phyloP scores from a whole-genome alignment of 2,113 vertebrate genomes.

The Pyrgilauda ruficollis region DNA sequence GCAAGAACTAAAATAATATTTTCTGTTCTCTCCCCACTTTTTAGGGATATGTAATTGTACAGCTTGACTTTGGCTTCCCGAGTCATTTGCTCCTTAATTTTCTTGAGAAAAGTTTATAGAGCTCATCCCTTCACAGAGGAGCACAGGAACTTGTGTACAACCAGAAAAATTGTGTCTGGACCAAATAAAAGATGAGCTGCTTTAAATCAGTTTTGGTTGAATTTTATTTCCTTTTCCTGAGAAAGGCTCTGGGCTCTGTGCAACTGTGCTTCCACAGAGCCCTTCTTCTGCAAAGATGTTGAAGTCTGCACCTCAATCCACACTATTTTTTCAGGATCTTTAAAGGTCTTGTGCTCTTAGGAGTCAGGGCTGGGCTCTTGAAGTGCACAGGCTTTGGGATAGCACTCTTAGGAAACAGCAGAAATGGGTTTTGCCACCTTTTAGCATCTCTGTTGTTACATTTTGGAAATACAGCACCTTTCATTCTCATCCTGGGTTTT shows the following conservation, averaged over 20 bases:
- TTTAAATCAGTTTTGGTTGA: neutral
- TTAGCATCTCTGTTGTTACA: neutral
- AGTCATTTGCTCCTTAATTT: conserved; percentile 82
- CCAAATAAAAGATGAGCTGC: neutral
- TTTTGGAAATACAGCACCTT: neutral
- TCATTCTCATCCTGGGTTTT: neutral
- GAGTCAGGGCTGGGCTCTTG: neutral
- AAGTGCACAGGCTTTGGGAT: neutral
- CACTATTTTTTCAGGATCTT: fast-evolving
- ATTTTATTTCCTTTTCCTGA: neutral
- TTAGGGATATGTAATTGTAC: conserved; percentile 79
- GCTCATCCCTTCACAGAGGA: neutral
- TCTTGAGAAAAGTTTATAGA: conserved; percentile 73
- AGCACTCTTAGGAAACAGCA: neutral
- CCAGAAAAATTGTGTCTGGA: neutral
- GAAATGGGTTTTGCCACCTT: neutral
- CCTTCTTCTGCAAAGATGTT: neutral
- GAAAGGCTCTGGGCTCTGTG: neutral
- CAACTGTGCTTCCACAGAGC: neutral
- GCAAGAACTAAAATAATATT: neutral
- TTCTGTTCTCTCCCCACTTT: neutral
- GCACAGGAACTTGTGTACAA: neutral
- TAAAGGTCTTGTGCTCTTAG: neutral
- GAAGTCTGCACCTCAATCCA: neutral
- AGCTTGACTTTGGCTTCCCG: conserved; percentile 85